These are phyloP conservation scores for Gallinago paraguaiae DNA, from an alignment of 2,113 vertebrate genomes.

Conservation along the genomic window DNA sequence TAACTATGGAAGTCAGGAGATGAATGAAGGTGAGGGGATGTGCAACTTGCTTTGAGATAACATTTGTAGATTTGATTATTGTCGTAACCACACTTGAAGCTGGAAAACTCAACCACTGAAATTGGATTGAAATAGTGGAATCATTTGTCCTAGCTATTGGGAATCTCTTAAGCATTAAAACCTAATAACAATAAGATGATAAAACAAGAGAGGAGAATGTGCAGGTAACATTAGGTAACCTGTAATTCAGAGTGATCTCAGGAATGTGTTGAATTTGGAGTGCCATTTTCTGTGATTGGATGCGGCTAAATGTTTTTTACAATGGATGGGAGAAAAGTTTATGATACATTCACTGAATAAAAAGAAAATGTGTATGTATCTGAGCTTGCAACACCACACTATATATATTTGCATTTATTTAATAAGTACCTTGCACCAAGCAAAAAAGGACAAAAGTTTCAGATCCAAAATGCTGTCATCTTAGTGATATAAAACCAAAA, in stretches of 20 bases:
- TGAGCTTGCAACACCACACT: not conserved
- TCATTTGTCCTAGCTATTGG: conserved; percentile 36
- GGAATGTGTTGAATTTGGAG: not conserved
- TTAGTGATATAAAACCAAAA: conserved; percentile 7
- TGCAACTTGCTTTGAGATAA: not conserved
- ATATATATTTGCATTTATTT: conserved; percentile 11
- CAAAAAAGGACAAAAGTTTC: not conserved
- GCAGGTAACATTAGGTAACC: not conserved
- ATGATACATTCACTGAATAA: not conserved
- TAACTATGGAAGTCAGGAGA: not conserved
- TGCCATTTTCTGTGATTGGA: not conserved
- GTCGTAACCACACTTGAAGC: not conserved
- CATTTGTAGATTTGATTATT: conserved; percentile 49
- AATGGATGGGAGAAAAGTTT: not conserved
- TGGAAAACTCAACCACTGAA: conserved; percentile 22
- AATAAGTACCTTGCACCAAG: not conserved
- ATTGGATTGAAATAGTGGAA: conserved; percentile 19
- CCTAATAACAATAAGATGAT: not conserved
- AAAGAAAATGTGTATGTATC: not conserved
- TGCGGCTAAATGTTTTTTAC: not conserved
- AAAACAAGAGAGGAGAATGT: not conserved
- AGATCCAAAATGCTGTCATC: not conserved
- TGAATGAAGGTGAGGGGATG: not conserved
- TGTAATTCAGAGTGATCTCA: not conserved
- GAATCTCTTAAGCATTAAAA: conserved; percentile 35